Evolutionary conservation across 2,113 vertebrate species (phyloP).

Genomic region (Dunckerocampus dactyliophorus): DNA sequence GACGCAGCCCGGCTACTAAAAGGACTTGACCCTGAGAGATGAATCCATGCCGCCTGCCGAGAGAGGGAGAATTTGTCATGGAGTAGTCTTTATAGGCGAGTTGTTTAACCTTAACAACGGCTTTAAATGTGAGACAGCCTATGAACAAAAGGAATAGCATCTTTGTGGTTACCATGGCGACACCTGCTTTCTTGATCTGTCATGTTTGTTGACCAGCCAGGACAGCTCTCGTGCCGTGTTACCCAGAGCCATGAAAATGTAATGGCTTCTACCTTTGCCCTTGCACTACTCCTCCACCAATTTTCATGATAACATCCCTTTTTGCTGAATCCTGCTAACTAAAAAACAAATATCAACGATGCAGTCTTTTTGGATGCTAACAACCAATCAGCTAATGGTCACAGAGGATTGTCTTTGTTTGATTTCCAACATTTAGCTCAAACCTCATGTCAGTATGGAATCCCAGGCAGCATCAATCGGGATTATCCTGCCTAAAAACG

Average conservation of each 20-base stretch:
- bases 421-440: neutral
- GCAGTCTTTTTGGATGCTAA: neutral
- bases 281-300: too few species aligned
- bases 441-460: neutral
- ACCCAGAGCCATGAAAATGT: too few species aligned
- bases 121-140: neutral
- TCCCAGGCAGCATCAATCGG: neutral
- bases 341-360: too few species aligned
- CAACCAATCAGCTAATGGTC: neutral
- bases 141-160: neutral
- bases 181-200: neutral
- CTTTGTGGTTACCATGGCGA: neutral
- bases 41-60: conserved; percentile 1
- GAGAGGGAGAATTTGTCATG: neutral
- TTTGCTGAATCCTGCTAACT: too few species aligned
- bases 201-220: neutral
- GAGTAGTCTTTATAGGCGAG: neutral
- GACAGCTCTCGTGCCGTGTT: neutral
- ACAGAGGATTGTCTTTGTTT: neutral
- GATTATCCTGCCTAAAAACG: conserved; percentile 5
- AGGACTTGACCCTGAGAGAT: conserved; percentile 25
- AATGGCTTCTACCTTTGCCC: too few species aligned
- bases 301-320: too few species aligned
- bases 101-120: too few species aligned
- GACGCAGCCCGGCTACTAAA: conserved; percentile 5